Conservation (phyloP, 1,140 invertebrate genomes). For the Drosophila hydei region DNA sequence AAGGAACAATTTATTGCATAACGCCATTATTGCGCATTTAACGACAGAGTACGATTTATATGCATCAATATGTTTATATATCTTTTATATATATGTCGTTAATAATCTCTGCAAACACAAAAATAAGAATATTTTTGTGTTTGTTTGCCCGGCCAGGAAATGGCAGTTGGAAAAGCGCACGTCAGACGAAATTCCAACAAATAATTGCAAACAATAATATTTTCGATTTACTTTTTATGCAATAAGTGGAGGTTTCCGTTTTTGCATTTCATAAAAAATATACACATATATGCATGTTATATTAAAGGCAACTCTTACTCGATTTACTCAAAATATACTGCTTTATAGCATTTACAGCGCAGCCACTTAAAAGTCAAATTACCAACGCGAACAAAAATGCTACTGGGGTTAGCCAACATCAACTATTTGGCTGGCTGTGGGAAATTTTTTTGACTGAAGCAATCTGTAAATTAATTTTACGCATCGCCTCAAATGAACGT, state of each 20-base stretch:
- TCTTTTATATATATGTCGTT: neutral
- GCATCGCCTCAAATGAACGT: conserved; percentile 52
- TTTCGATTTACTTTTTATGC: conserved; percentile 19
- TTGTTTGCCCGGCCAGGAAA: conserved; percentile 12
- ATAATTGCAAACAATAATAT: conserved; percentile 22
- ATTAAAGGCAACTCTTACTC: too few species aligned
- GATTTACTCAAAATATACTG: too few species aligned
- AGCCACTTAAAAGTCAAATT: too few species aligned
- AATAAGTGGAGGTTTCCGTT: conserved; percentile 30
- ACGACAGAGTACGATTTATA: neutral
- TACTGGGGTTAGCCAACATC: conserved; percentile 10
- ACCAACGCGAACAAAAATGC: neutral
- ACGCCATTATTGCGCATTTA: neutral
- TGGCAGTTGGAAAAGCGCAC: conserved; percentile 26
- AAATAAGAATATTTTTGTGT: conserved; percentile 1
- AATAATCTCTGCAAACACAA: conserved; percentile 1
- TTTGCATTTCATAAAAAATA: conserved; percentile 1
- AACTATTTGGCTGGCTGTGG: conserved; percentile 38
- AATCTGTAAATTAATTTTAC: conserved; percentile 54
- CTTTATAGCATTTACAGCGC: too few species aligned
- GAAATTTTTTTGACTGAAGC: conserved; percentile 14
- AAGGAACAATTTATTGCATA: conserved; percentile 8
- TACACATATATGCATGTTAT: too few species aligned
- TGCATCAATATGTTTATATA: neutral
- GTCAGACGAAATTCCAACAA: conserved; percentile 26